Conservation (phyloP, 1,140 invertebrate species). For the Lordiphosa clarofinis region DNA sequence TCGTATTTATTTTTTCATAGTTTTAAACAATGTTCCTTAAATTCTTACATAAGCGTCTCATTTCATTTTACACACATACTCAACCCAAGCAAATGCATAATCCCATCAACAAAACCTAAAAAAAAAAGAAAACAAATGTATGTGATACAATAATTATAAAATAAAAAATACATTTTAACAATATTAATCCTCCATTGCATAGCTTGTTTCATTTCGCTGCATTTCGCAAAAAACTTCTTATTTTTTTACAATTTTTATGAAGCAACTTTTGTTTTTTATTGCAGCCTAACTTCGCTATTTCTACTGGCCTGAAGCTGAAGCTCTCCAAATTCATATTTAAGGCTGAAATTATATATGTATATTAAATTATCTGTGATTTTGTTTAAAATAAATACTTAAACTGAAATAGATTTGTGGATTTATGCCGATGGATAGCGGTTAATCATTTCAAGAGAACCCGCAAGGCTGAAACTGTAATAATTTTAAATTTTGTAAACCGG, state of each 20-base stretch:
- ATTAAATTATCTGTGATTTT: conserved; percentile 21
- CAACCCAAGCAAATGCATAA: conserved; percentile 23
- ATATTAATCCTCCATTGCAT: conserved; percentile 12
- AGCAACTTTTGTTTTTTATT: conserved; percentile 17
- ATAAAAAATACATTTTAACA: conserved; percentile 47
- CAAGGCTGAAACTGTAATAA: too few relatives aligned
- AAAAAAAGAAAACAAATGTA: conserved; percentile 43
- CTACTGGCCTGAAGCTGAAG: conserved; percentile 28
- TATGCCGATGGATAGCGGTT: too few relatives aligned
- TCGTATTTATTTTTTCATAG: conserved; percentile 29
- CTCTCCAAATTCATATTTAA: too few relatives aligned
- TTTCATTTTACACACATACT: conserved; percentile 41
- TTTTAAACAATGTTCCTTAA: conserved; percentile 64
- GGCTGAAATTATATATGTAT: too few relatives aligned
- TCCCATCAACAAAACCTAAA: conserved; percentile 29
- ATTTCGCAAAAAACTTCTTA: background rate
- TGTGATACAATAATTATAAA: conserved; percentile 54
- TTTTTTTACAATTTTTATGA: background rate
- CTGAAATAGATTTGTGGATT: too few relatives aligned
- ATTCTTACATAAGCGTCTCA: conserved; percentile 26
- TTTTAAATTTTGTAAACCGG: too few relatives aligned
- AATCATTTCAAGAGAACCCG: too few relatives aligned
- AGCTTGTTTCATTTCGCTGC: conserved; percentile 25
- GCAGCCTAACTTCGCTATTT: conserved; percentile 51
- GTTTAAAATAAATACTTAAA: background rate